Percentiles rank a stretch among this genome's conserved stretches.
Conservation (phyloP, 2,113 vertebrate species). For the Gallinago paraguaiae region DNA sequence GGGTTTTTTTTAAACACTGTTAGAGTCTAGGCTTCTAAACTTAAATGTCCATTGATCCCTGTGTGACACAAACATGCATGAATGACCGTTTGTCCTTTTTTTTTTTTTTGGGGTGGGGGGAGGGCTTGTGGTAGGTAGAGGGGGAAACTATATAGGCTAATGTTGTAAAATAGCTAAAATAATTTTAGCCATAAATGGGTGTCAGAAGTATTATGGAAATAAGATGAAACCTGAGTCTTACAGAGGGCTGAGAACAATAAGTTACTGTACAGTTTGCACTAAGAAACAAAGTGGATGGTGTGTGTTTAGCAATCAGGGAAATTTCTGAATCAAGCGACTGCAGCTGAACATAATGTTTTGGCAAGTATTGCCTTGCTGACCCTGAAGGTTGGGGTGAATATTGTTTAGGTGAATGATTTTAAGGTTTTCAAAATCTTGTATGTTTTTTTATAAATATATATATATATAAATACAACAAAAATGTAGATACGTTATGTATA, state of each 20-base stretch:
- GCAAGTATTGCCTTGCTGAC: constrained; percentile 15
- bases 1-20: constrained; percentile 14
- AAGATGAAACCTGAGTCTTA: constrained; percentile 1
- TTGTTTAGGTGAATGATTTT: constrained; percentile 66
- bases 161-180: constrained; percentile 60
- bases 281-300: neutral
- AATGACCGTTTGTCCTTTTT: neutral
- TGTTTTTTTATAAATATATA: constrained; percentile 48
- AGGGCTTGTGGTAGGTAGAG: constrained; percentile 33
- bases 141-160: constrained; percentile 42
- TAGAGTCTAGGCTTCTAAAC: constrained; percentile 38
- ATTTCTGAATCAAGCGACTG: neutral
- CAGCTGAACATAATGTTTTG: neutral
- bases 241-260: constrained; percentile 45
- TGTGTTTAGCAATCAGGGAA: constrained; percentile 28
- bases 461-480: constrained; percentile 58
- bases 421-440: constrained; percentile 70
- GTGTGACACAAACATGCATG: constrained; percentile 52
- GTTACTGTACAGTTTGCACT: constrained; percentile 50
- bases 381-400: constrained; percentile 24
- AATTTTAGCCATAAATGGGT: constrained; percentile 62
- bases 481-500: constrained; percentile 73
- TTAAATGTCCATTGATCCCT: constrained; percentile 25
- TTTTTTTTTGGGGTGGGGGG: neutral
- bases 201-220: constrained; percentile 5